These are phyloP conservation scores for Epizoanthus scotinus DNA, from an alignment of 92 coral and sea anemone species.

Conservation along the genomic window DNA sequence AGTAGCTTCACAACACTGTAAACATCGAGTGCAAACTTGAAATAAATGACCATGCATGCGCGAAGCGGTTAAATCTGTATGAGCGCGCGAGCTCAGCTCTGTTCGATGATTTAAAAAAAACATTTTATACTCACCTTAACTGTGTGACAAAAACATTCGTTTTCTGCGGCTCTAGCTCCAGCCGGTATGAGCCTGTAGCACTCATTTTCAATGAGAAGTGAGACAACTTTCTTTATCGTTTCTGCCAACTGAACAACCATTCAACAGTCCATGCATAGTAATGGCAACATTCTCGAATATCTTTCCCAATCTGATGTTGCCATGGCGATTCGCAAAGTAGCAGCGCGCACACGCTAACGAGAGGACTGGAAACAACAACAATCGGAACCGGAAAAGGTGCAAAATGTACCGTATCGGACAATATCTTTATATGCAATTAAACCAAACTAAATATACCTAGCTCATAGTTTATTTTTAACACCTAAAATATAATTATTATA, in stretches of 20 bases:
- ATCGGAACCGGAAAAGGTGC: background rate
- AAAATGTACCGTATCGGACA: too few species aligned
- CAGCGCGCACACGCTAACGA: background rate
- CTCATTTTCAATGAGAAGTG: conserved; percentile 12
- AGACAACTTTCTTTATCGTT: background rate
- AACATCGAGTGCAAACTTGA: background rate
- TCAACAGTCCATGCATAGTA: conserved; percentile 55
- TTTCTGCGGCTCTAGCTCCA: conserved; percentile 82
- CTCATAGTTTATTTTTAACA: too few species aligned
- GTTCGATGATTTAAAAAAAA: background rate
- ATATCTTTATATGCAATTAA: too few species aligned
- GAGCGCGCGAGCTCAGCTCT: background rate
- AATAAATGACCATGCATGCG: background rate
- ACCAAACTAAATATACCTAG: too few species aligned
- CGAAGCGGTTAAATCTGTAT: background rate
- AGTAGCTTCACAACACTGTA: background rate
- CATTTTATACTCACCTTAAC: conserved; percentile 61
- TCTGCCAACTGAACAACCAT: conserved; percentile 34
- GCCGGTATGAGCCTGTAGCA: conserved; percentile 51
- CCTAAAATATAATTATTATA: too few species aligned
- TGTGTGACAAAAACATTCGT: conserved; percentile 95
- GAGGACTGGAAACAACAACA: conserved; percentile 38
- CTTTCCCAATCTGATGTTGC: conserved; percentile 39
- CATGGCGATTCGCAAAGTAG: conserved; percentile 44
- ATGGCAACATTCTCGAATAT: conserved; percentile 47